Evolutionary conservation across 2,888 invertebrate species (phyloP).

Genomic region (Busseola fusca): DNA sequence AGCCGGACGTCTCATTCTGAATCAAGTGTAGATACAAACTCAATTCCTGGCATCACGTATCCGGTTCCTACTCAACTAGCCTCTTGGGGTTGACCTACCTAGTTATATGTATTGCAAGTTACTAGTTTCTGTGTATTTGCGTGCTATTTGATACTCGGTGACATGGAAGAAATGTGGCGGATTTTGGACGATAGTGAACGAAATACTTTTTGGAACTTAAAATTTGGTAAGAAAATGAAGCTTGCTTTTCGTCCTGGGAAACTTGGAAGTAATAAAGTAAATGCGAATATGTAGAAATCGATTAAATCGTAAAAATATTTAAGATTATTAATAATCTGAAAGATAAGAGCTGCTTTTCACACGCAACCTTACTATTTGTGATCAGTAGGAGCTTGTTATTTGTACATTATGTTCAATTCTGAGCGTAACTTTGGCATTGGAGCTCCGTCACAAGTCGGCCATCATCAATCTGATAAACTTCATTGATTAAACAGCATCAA

Average conservation of each 20-base stretch:
- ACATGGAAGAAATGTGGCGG: not conserved
- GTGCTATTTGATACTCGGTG: constrained; percentile 8
- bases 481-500: not conserved
- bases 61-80: constrained; percentile 41
- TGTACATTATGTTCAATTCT: not conserved
- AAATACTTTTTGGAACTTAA: not conserved
- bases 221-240: too few relatives aligned
- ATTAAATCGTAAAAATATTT: not conserved
- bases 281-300: not conserved
- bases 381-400: not conserved
- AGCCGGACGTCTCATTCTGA: constrained; percentile 15
- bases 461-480: not conserved
- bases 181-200: not conserved
- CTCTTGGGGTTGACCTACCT: constrained; percentile 29
- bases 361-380: not conserved
- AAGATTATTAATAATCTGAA: not conserved
- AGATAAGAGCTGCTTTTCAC: not conserved
- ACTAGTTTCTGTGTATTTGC: constrained; percentile 24
- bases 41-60: constrained; percentile 40
- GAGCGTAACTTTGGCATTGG: not conserved
- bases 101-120: constrained; percentile 15
- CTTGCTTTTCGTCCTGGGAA: not conserved
- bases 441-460: too few relatives aligned
- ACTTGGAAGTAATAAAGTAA: not conserved
- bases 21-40: constrained; percentile 44